Evolutionary conservation across 1,140 invertebrate species (phyloP).

Genomic region (Meloidogyne exigua): DNA sequence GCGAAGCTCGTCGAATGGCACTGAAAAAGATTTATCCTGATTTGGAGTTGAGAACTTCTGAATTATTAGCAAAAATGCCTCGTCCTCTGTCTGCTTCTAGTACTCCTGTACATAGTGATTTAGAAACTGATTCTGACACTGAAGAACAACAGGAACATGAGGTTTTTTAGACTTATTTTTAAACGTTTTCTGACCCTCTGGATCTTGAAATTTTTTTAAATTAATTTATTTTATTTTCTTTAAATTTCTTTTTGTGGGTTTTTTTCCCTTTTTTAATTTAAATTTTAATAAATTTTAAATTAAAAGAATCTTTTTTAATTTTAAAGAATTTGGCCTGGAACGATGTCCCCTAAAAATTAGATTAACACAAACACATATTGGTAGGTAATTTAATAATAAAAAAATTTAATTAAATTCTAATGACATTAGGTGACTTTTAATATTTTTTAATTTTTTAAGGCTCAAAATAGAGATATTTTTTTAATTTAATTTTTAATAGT

Average conservation of each 20-base stretch:
- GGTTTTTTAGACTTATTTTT: not conserved
- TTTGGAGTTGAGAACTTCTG: slow-evolving; percentile 56
- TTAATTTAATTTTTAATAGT: too few relatives aligned
- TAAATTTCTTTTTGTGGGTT: not conserved
- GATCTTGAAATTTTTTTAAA: not conserved
- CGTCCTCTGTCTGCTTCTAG: slow-evolving; percentile 52
- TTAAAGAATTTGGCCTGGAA: slow-evolving; percentile 27
- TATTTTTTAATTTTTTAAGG: too few relatives aligned
- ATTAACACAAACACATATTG: not conserved
- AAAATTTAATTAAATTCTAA: too few relatives aligned
- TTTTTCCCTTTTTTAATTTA: too few relatives aligned
- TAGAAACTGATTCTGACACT: slow-evolving; percentile 47
- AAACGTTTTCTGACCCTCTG: not conserved
- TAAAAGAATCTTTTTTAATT: not conserved
- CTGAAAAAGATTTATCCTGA: slow-evolving; percentile 58
- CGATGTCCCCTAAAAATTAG: slow-evolving; percentile 1
- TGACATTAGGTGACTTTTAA: too few relatives aligned
- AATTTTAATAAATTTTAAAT: too few relatives aligned
- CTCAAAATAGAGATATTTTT: too few relatives aligned
- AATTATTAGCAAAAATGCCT: slow-evolving; percentile 53
- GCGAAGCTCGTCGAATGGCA: slow-evolving; percentile 60
- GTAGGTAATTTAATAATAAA: not conserved
- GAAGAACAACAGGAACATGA: slow-evolving; percentile 56
- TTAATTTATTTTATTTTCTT: not conserved
- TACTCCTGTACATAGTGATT: slow-evolving; percentile 49